phyloP scores from a whole-genome alignment of 2,888 invertebrate species.

The Hemithea aestivaria region DNA sequence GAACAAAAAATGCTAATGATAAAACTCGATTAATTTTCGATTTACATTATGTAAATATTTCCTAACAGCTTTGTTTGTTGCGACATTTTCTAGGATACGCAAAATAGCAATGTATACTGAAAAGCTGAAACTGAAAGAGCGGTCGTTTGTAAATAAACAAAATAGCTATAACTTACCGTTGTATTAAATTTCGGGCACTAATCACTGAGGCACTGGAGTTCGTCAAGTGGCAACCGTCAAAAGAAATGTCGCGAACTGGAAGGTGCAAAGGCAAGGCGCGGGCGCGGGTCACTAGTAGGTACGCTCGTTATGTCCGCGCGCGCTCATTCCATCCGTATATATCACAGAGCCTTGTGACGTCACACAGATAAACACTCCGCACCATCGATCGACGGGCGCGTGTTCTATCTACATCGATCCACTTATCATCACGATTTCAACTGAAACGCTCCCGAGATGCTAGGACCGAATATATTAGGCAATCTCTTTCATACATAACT shows the following conservation, averaged over 20 bases:
- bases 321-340: slow-evolving; percentile 58
- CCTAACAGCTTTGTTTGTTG: no score
- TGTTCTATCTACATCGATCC: slow-evolving; percentile 21
- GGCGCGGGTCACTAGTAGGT: slow-evolving; percentile 48
- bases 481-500: not conserved
- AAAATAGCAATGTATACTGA: slow-evolving; percentile 7
- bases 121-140: not conserved
- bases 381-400: slow-evolving; percentile 30
- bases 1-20: no score
- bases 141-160: not conserved
- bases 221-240: slow-evolving; percentile 28
- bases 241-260: slow-evolving; percentile 41
- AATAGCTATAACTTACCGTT: slow-evolving; percentile 41
- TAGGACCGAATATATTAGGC: not conserved
- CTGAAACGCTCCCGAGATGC: slow-evolving; percentile 7
- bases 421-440: slow-evolving; percentile 1
- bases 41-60: no score
- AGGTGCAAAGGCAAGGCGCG: slow-evolving; percentile 42
- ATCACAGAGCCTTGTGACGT: slow-evolving; percentile 58
- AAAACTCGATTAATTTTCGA: no score
- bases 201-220: slow-evolving; percentile 48
- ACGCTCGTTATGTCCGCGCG: slow-evolving; percentile 67
- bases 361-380: slow-evolving; percentile 50
- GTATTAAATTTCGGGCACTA: slow-evolving; percentile 41
- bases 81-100: no score